Base-by-base conservation (phyloP, 1,140 invertebrate genomes). In the Procambarus clarkii region DNA sequence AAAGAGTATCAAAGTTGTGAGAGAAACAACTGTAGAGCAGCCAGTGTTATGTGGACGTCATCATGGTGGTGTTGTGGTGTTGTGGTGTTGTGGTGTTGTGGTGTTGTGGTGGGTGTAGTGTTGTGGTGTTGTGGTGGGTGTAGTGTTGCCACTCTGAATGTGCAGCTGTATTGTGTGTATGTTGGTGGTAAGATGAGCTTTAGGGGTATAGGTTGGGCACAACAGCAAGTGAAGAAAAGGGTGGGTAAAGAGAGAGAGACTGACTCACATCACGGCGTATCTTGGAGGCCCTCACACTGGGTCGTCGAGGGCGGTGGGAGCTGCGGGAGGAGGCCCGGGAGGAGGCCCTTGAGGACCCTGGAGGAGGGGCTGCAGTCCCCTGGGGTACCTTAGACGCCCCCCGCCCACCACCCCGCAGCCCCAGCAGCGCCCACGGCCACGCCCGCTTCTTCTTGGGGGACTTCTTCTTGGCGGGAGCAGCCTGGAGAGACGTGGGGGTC, bases 391-490 rank as follows among this genome's bases (percentile, higher is more conserved):
- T 34, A 9, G 34, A 3, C 18, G 46, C 60, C 83, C 64, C 60
- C 44, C 83, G 60, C 34, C 83, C 64, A 11, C 83, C 64, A 5
- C 64, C 64, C 46, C 83, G 83, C 83, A 85, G 64, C 7, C 83
- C 83, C 83, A 85, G 69, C 18, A 85, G n/a, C 46, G 83, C 83
- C 83, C 83, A 85, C 15, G 83, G 83, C 83, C 83, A 85, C 44
- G 83, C 83, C 21, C 83, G 83, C 69, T 74, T 85, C 83, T 85
- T 85, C 83, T 85, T 85, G 5, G 83, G 8, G 48, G 83, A 34
- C 83, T 85, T 85, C 83, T 85, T 85, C 83, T 85, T 85, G 34
- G 82, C 58, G 21, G 83, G 83, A 74, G 83, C 46, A 74, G 83
- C 69, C 83, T 85, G 83, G 46, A 74, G 83, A 69, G 69, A 85